These are phyloP conservation scores for Dryobota labecula DNA, from an alignment of 2,888 invertebrate genomes.

Conservation along the genomic window DNA sequence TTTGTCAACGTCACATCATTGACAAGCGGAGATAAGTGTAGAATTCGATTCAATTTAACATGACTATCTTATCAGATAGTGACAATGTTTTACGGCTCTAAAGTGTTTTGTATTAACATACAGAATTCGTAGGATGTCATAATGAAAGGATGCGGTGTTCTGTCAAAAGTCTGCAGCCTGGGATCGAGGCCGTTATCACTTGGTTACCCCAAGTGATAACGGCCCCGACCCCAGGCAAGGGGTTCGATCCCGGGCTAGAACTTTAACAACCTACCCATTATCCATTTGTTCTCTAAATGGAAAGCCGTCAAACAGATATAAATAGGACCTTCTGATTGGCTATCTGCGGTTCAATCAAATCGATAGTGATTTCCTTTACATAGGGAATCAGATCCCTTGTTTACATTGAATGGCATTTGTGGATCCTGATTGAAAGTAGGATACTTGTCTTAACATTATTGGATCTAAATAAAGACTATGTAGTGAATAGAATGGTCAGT, in stretches of 20 bases:
- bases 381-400: conserved; percentile 8
- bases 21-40: conserved; percentile 7
- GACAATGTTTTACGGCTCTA: conserved; percentile 46
- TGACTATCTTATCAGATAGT: conserved; percentile 61
- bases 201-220: too few species aligned
- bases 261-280: neutral
- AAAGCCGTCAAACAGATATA: neutral
- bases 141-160: conserved; percentile 4
- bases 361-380: conserved; percentile 5
- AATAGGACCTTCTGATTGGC: conserved; percentile 3
- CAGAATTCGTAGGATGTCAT: conserved; percentile 17
- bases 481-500: neutral
- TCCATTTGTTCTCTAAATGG: neutral
- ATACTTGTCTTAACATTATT: conserved; percentile 11
- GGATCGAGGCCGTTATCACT: too few species aligned
- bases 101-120: conserved; percentile 32
- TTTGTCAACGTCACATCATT: conserved; percentile 11
- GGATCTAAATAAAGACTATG: neutral
- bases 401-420: conserved; percentile 24
- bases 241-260: too few species aligned
- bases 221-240: too few species aligned
- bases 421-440: conserved; percentile 14
- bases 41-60: conserved; percentile 63
- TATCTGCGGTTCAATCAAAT: conserved; percentile 21
- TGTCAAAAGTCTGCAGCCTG: too few species aligned